Base-by-base conservation (phyloP, 2,888 invertebrate species). In the Aleiodes alternator region DNA sequence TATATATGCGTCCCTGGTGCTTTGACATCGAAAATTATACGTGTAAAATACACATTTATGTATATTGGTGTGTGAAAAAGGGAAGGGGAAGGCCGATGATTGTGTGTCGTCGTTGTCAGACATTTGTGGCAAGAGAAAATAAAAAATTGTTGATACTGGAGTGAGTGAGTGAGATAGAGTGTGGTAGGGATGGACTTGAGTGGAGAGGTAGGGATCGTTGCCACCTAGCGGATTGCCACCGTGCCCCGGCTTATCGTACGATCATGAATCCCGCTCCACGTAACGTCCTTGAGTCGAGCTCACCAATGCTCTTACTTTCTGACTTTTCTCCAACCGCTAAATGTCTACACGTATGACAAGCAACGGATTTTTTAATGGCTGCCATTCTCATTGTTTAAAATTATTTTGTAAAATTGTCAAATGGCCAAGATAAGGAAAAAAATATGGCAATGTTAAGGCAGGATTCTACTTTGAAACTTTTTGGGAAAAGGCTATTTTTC, bases 251-350 rank as follows among this genome's bases (percentile, higher is more conserved):
- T 84, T 84, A 82, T 81, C 84, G 82, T 78, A 81, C 84, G 85
- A 84, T 86, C 86, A 86, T 87, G 85, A 84, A 85, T 85, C 84
- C 80, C 82, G 82, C 83, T 80, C 76, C 71, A 77, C 76, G 74
- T 51, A 78, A 80, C 85, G 87, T 85, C 87, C 86, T 87, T 87
- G 86, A 84, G 82, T 84, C 84, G 79, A 81, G 81, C 50, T 38
- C 50, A 29, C 66, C 68, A 84, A 84, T 85, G 85, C 85, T 84
- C 83, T 85, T 84, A 83, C 84, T 84, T 82, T 81, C 81, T 76
- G 80, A 81, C 80, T 81, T 77, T 80, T 82, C 78, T 80, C 79
- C 74, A 70, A 74, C 72, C 12, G 12, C 29, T 34, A 31, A 14
- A 64, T 64, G 16, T 50, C 16, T 23, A 1, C 64, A 14, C 23